Evolutionary conservation across 2,113 vertebrate genomes (phyloP).

Genomic region (Conger conger): DNA sequence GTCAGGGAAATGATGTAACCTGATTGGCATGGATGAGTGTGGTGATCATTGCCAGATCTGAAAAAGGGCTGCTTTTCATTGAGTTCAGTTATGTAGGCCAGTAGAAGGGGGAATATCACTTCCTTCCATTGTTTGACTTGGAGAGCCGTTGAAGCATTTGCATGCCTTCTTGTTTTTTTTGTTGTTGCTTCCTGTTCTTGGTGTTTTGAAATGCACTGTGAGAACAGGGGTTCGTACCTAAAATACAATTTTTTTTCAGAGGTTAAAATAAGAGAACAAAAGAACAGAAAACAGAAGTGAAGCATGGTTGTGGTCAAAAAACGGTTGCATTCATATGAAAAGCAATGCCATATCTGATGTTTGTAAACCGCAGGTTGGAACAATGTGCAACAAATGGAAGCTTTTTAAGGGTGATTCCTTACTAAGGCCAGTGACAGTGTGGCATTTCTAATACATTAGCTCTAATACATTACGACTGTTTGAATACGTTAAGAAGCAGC

Average conservation of each 20-base stretch:
- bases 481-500: neutral
- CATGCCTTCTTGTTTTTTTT: neutral
- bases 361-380: no score
- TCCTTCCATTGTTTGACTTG: neutral
- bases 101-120: neutral
- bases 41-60: constrained; percentile 10
- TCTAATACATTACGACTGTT: no score
- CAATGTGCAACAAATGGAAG: no score
- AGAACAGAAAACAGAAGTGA: neutral
- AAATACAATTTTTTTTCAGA: neutral
- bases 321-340: neutral
- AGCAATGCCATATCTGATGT: neutral
- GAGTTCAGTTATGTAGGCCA: neutral
- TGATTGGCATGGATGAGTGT: neutral
- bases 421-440: no score
- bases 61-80: neutral
- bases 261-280: neutral
- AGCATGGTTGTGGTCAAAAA: neutral
- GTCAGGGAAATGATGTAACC: constrained; percentile 20
- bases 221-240: neutral
- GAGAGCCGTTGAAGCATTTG: constrained; percentile 7
- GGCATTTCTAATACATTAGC: no score
- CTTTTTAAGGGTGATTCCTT: no score
- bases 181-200: neutral
- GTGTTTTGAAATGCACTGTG: neutral